phyloP scores from a whole-genome alignment of 2,888 invertebrate genomes.

The Diabrotica balteata region DNA sequence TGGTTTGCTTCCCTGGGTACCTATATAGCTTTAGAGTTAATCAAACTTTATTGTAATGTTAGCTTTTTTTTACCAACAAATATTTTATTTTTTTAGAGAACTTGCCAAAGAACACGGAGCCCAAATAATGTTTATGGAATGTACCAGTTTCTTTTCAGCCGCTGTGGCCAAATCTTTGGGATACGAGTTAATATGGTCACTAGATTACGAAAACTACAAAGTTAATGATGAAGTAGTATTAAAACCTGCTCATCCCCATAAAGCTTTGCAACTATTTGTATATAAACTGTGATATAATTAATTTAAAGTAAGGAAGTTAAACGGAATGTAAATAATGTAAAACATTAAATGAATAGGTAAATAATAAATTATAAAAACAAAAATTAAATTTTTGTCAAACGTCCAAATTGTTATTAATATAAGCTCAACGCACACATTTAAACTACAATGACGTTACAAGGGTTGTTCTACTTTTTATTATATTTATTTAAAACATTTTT shows the following conservation, averaged over 20 bases:
- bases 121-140: conserved; percentile 71
- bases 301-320: background rate
- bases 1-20: no score
- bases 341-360: no score
- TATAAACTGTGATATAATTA: conserved; percentile 9
- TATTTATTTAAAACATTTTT: no score
- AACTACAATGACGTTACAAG: no score
- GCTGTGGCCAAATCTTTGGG: conserved; percentile 74
- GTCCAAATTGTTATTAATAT: no score
- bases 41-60: no score
- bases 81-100: conserved; percentile 62
- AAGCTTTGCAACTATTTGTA: conserved; percentile 2
- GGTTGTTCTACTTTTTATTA: no score
- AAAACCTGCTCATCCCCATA: conserved; percentile 12
- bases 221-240: conserved; percentile 11
- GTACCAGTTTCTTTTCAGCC: conserved; percentile 78
- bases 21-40: no score
- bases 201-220: conserved; percentile 17
- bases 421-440: no score
- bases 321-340: no score
- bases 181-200: conserved; percentile 66
- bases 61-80: background rate
- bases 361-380: no score
- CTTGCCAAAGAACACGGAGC: conserved; percentile 63
- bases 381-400: no score